Percentiles rank a stretch among this genome's conserved stretches.
Evolutionary conservation across 2,888 invertebrate species (phyloP).

Genomic region (Tineola bisselliella): DNA sequence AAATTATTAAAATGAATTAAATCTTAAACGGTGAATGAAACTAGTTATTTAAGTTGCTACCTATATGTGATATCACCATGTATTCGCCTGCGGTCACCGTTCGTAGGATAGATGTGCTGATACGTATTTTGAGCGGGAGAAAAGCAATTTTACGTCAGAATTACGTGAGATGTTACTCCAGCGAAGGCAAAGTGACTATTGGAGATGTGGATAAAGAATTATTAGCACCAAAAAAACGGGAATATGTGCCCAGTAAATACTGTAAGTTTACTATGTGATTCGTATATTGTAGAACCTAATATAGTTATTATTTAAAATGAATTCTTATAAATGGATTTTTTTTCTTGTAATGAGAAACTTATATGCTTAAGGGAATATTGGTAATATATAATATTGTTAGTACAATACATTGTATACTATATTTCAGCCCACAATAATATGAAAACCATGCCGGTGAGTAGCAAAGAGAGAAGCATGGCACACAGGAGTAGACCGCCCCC

Average conservation of each 20-base stretch:
- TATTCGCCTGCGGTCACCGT: slow-evolving; percentile 52
- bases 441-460: too few relatives aligned
- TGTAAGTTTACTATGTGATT: slow-evolving; percentile 64
- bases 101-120: slow-evolving; percentile 58
- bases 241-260: slow-evolving; percentile 87
- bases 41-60: neutral
- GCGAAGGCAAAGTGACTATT: slow-evolving; percentile 72
- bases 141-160: slow-evolving; percentile 46
- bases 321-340: too few relatives aligned
- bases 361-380: too few relatives aligned
- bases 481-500: too few relatives aligned
- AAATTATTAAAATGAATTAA: slow-evolving; percentile 1
- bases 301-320: too few relatives aligned
- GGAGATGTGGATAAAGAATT: slow-evolving; percentile 76
- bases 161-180: slow-evolving; percentile 49
- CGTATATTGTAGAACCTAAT: slow-evolving; percentile 21
- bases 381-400: too few relatives aligned
- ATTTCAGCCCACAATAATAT: too few relatives aligned
- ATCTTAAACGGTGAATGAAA: neutral
- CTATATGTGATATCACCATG: slow-evolving; percentile 24
- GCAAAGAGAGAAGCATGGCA: too few relatives aligned
- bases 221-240: slow-evolving; percentile 70
- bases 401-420: too few relatives aligned
- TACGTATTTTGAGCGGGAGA: slow-evolving; percentile 53
- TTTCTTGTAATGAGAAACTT: too few relatives aligned